Evolutionary conservation across 64 coral and sea anemone species (phyloP), one percentile per base, ranked within the genome.

Genomic region (Trachythela sp.): DNA sequence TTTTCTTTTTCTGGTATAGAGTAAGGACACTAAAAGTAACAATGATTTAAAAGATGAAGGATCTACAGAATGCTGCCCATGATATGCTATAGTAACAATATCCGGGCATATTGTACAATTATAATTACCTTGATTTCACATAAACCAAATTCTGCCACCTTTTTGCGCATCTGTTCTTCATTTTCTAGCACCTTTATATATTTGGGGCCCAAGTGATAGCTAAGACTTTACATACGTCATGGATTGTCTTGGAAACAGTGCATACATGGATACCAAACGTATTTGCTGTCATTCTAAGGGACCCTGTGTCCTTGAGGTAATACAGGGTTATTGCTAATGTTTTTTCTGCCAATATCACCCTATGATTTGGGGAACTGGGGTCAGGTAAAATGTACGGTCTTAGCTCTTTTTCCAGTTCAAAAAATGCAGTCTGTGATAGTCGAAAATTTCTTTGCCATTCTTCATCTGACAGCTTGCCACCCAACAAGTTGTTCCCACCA

Each of bases 211-310:
- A 88, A 54, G 36, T 88, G 29, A 32, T 40, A 33, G 86, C 34
- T 15, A 88, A 67, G 17, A 36, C 54, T n/a, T 43, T 50, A 70
- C 31, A 88, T 54, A 88, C 86, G 15, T 88, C 67, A 39, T 54
- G 51, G 27, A 88, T 39, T 14, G 68, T 39, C 10, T 15, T 32
- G 38, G 86, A 88, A 20, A 43, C 33, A 8, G 86, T 88, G 68
- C 54, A 68, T 37, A 59, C 68, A 39, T 50, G 51, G 4, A 43
- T 32, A 68, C 56, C 86, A 70, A 88, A 88, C 64, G 86, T 40
- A 88, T 88, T 88, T 17, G 86, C 86, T 36, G 86, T 88, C 86
- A 88, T 88, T 27, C n/a, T 29, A 43, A 88, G 54, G 2, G 86
- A 68, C 5, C 86, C 86, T 11, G 64, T 70, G 24, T 70, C 64